Percentiles rank a stretch among this genome's conserved stretches.
phyloP scores from a whole-genome alignment of 1,140 invertebrate genomes.

The Neodiprion lecontei region DNA sequence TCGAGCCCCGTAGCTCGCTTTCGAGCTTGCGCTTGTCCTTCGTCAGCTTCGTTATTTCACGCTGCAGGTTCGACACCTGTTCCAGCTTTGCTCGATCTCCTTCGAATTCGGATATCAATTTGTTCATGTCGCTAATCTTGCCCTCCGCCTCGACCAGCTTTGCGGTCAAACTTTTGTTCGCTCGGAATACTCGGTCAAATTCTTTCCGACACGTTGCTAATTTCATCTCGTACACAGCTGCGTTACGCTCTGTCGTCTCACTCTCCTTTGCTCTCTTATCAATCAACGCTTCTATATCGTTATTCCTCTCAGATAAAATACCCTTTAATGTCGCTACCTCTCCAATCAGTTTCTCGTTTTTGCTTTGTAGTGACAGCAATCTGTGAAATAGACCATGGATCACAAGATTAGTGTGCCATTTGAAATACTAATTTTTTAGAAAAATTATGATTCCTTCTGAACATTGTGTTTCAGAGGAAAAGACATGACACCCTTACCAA shows the following conservation, averaged over 20 bases:
- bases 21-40: conserved; percentile 26
- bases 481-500: no score
- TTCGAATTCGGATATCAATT: conserved; percentile 25
- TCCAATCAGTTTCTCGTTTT: conserved; percentile 27
- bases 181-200: background rate
- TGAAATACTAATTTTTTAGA: no score
- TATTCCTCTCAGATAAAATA: conserved; percentile 19
- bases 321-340: conserved; percentile 19
- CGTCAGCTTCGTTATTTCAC: conserved; percentile 29
- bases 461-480: no score
- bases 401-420: no score
- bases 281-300: conserved; percentile 21
- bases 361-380: conserved; percentile 22
- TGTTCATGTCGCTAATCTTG: conserved; percentile 26
- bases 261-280: conserved; percentile 11
- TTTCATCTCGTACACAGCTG: background rate
- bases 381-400: conserved; percentile 15
- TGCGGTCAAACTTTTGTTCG: conserved; percentile 18
- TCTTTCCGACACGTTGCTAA: conserved; percentile 19
- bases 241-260: conserved; percentile 15
- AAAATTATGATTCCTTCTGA: no score
- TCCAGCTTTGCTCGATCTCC: conserved; percentile 27
- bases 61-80: conserved; percentile 24
- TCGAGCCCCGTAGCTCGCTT: conserved; percentile 19
- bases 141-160: conserved; percentile 24